Percentiles rank a stretch among this genome's conserved stretches.
These are phyloP conservation scores for Lacerta bilineata DNA, from an alignment of 2,797 vertebrate genomes.

Conservation along the genomic window DNA sequence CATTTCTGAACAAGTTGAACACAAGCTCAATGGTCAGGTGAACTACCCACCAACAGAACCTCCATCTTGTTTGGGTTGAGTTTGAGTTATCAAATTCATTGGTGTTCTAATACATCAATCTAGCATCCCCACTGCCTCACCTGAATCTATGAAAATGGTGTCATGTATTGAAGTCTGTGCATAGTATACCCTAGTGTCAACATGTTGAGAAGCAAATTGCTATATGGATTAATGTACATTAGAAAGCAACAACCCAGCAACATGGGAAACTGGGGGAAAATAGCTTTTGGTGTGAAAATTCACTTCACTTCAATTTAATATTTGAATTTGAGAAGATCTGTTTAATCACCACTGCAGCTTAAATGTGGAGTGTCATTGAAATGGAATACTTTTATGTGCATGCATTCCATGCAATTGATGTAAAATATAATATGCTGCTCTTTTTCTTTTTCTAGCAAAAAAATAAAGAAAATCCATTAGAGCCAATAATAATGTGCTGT, in stretches of 20 bases:
- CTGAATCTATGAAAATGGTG: neutral
- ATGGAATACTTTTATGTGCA: conserved; percentile 48
- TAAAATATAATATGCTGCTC: conserved; percentile 62
- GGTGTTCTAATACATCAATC: neutral
- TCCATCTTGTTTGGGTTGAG: too few relatives aligned
- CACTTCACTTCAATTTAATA: conserved; percentile 50
- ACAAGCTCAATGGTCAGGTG: neutral
- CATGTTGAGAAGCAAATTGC: conserved; percentile 10
- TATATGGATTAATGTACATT: neutral
- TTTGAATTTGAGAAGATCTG: conserved; percentile 31
- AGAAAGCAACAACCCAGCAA: conserved; percentile 13
- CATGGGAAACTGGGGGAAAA: neutral
- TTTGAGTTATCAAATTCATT: neutral
- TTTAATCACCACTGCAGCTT: conserved; percentile 62
- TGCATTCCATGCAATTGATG: conserved; percentile 56
- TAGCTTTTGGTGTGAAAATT: conserved; percentile 40
- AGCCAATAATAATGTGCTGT: conserved; percentile 60
- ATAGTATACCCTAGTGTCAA: neutral
- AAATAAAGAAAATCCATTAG: conserved; percentile 43
- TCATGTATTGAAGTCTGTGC: neutral
- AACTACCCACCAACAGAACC: too few relatives aligned
- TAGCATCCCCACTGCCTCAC: neutral
- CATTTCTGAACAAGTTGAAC: neutral
- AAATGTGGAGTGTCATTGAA: conserved; percentile 58
- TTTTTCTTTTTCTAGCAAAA: conserved; percentile 55